Evolutionary conservation across 2,797 vertebrate species (phyloP).

Genomic region (Avahi laniger): DNA sequence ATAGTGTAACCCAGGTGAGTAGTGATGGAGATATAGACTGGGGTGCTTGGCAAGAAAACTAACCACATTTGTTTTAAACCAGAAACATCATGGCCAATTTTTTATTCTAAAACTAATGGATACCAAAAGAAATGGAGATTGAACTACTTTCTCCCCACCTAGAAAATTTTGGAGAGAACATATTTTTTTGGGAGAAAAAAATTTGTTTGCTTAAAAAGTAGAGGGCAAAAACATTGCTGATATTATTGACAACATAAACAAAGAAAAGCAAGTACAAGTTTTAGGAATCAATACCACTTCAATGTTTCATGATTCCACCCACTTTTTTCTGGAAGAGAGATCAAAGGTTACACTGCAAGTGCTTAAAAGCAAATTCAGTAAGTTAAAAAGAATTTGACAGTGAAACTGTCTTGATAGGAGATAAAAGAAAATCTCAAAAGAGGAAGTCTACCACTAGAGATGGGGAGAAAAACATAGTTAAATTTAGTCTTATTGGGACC

Average conservation of each 20-base stretch:
- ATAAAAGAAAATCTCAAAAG: slow-evolving; percentile 57
- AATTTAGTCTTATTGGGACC: neutral
- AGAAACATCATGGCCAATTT: neutral
- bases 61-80: neutral
- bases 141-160: neutral
- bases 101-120: neutral
- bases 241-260: neutral
- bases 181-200: neutral
- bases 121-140: neutral
- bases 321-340: slow-evolving; percentile 15
- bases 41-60: neutral
- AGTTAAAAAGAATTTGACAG: slow-evolving; percentile 43
- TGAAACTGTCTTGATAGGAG: slow-evolving; percentile 35
- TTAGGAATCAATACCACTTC: neutral
- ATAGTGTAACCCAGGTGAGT: neutral
- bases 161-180: neutral
- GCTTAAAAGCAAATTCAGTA: slow-evolving; percentile 39
- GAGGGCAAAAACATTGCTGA: neutral
- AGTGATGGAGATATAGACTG: neutral
- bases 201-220: neutral
- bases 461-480: neutral
- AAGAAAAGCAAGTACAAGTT: neutral
- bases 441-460: neutral
- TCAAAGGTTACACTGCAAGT: slow-evolving; percentile 34
- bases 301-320: neutral